Evolutionary conservation across 64 coral and sea anemone genomes (phyloP).

Genomic region (Hydrozoanthus tunicans): DNA sequence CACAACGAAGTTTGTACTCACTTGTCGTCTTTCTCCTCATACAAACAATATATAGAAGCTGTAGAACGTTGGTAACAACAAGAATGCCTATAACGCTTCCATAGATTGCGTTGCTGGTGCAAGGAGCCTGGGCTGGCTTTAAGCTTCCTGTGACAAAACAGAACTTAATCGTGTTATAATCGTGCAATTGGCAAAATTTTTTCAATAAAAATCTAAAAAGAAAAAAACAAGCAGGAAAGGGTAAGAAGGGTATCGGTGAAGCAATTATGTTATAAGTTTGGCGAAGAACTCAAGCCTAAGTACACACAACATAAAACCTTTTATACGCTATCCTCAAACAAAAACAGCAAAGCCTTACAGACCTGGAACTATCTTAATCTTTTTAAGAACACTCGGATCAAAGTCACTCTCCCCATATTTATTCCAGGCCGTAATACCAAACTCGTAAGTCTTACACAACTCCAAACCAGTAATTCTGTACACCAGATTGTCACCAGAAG

Average conservation of each 20-base stretch:
- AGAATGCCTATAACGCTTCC: too few relatives aligned
- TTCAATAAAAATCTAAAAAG: not conserved
- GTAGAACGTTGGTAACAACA: too few relatives aligned
- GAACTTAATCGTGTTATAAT: too few relatives aligned
- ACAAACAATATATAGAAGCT: too few relatives aligned
- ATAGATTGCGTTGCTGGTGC: too few relatives aligned
- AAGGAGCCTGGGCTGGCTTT: too few relatives aligned
- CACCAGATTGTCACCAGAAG: not conserved
- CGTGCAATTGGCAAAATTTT: not conserved
- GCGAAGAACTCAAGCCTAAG: not conserved
- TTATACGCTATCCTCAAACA: not conserved
- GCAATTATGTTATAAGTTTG: too few relatives aligned
- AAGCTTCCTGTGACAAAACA: too few relatives aligned
- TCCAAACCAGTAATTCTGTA: slow-evolving; percentile 4
- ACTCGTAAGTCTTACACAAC: not conserved
- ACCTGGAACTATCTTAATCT: too few relatives aligned
- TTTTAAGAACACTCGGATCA: not conserved
- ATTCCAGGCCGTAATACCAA: too few relatives aligned
- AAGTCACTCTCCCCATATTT: not conserved
- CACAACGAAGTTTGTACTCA: not conserved
- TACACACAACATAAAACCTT: not conserved
- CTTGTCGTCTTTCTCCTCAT: too few relatives aligned
- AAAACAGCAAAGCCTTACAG: not conserved
- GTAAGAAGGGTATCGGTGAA: too few relatives aligned
- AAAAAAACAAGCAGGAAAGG: not conserved